Conservation (phyloP, 2,113 vertebrate species). For the Oncorhynchus nerka region DNA sequence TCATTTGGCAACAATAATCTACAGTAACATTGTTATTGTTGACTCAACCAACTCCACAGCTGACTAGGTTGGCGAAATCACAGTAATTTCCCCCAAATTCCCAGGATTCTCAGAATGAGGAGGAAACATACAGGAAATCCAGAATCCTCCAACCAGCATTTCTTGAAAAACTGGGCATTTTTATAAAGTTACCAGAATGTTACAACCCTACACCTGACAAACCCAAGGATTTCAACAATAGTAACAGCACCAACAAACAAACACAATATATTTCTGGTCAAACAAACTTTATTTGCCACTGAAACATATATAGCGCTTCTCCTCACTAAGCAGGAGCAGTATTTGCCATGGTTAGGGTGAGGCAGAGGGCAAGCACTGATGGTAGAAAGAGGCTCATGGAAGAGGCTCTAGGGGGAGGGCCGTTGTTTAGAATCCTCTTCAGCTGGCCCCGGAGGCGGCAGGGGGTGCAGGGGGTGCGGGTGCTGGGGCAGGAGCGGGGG, state of each 20-base stretch:
- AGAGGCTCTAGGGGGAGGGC: background rate
- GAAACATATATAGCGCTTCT: conserved; percentile 61
- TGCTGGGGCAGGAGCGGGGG: conserved; percentile 42
- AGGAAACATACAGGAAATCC: too few species aligned
- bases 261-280: conserved; percentile 39
- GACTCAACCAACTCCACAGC: background rate
- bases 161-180: background rate
- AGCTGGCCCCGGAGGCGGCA: conserved; percentile 76
- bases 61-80: too few species aligned
- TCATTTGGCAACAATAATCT: too few species aligned
- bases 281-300: conserved; percentile 61
- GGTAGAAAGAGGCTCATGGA: conserved; percentile 21
- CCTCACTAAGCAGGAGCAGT: conserved; percentile 52
- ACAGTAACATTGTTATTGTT: background rate
- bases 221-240: conserved; percentile 17
- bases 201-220: background rate
- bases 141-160: too few species aligned
- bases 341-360: conserved; percentile 43
- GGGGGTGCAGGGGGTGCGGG: conserved; percentile 65
- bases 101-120: too few species aligned
- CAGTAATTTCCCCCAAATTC: too few species aligned
- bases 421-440: conserved; percentile 52
- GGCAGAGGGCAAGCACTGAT: conserved; percentile 30
- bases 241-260: conserved; percentile 45
- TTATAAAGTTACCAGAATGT: background rate